A percentile compares a stretch with the other conserved stretches of the same genome.
phyloP scores from a whole-genome alignment of 2,888 invertebrate genomes.

The Acleris cristana region DNA sequence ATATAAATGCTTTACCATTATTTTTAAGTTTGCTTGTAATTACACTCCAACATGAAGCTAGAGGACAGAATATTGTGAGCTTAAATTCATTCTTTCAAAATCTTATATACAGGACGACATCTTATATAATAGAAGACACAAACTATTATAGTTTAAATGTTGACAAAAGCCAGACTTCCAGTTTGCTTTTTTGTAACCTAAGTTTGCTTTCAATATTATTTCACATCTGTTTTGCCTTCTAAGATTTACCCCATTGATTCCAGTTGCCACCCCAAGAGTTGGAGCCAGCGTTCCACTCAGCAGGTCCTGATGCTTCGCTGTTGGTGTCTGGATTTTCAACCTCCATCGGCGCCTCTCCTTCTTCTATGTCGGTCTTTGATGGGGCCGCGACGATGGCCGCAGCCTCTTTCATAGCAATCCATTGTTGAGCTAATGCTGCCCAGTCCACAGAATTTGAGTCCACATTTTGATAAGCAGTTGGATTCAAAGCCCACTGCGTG shows the following conservation, averaged over 20 bases:
- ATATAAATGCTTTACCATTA: too few species aligned
- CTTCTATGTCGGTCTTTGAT: slow-evolving; percentile 84
- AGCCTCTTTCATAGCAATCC: slow-evolving; percentile 97
- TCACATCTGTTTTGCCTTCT: neutral
- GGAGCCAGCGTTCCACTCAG: slow-evolving; percentile 67
- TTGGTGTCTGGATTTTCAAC: slow-evolving; percentile 88
- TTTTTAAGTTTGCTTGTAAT: too few species aligned
- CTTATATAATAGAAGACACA: too few species aligned
- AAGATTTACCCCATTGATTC: slow-evolving; percentile 74
- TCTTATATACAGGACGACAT: too few species aligned
- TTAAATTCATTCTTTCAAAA: too few species aligned
- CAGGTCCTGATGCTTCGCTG: slow-evolving; percentile 63
- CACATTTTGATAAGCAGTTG: slow-evolving; percentile 91
- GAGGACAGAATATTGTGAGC: too few species aligned
- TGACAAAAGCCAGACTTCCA: neutral
- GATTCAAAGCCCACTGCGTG: slow-evolving; percentile 92
- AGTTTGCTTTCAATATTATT: neutral
- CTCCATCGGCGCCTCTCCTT: slow-evolving; percentile 95
- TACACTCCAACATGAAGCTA: too few species aligned
- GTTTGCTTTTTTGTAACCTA: neutral
- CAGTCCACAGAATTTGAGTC: slow-evolving; percentile 96
- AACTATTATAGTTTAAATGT: too few species aligned
- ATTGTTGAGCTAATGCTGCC: slow-evolving; percentile 98
- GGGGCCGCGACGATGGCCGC: slow-evolving; percentile 84
- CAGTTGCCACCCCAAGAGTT: slow-evolving; percentile 73